Conservation (phyloP, 2,113 vertebrate genomes). For the Apistogramma diplotaenia region DNA sequence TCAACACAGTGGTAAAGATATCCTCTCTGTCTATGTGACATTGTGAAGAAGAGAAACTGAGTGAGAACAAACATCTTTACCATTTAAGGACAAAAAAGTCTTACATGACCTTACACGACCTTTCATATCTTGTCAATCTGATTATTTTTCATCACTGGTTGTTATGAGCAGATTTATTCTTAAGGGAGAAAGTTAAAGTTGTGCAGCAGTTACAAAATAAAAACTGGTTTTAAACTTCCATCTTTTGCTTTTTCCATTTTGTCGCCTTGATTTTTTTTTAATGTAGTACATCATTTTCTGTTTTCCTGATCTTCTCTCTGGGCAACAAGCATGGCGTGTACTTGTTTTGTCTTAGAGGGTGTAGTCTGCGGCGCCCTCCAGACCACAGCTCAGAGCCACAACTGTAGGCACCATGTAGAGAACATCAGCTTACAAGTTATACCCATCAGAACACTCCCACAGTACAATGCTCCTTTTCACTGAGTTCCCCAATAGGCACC, state of each 20-base stretch:
- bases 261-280: neutral
- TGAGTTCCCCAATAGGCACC: slow-evolving; percentile 41
- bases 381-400: slow-evolving; percentile 56
- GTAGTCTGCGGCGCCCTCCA: slow-evolving; percentile 55
- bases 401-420: slow-evolving; percentile 65
- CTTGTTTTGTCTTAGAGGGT: slow-evolving; percentile 49
- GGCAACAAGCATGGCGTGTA: slow-evolving; percentile 21
- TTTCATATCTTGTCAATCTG: neutral
- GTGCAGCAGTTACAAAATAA: neutral
- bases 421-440: slow-evolving; percentile 66
- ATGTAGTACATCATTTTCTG: slow-evolving; percentile 23
- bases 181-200: neutral
- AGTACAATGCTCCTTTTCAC: slow-evolving; percentile 78
- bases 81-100: neutral
- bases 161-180: neutral
- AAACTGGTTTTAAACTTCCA: neutral
- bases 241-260: neutral
- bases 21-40: slow-evolving; percentile 18
- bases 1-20: neutral
- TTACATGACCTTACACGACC: neutral
- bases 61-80: neutral
- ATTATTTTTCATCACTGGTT: neutral
- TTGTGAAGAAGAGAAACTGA: neutral
- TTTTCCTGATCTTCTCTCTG: slow-evolving; percentile 25
- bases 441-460: slow-evolving; percentile 64